Percentiles rank a stretch among this genome's conserved stretches.
Conservation (phyloP, 1,140 invertebrate genomes). For the Heliothis subflexa region DNA sequence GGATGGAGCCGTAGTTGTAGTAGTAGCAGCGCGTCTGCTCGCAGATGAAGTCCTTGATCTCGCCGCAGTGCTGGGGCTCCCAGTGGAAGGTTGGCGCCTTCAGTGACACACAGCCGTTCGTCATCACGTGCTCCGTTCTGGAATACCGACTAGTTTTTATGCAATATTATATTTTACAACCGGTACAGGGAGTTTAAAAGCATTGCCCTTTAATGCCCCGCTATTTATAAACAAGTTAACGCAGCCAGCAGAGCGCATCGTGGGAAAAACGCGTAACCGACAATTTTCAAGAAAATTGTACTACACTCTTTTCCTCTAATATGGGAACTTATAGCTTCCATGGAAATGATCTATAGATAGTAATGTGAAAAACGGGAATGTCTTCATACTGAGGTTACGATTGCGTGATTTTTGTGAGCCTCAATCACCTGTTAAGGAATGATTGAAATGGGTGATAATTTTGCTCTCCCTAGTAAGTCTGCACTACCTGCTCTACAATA, state of each 20-base stretch:
- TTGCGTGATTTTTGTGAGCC: neutral
- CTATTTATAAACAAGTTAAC: slow-evolving; percentile 47
- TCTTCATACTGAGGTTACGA: neutral
- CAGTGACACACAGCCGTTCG: slow-evolving; percentile 91
- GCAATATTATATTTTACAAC: slow-evolving; percentile 58
- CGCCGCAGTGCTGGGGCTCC: slow-evolving; percentile 93
- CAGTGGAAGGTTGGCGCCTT: slow-evolving; percentile 91
- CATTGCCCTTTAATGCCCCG: slow-evolving; percentile 40
- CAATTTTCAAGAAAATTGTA: slow-evolving; percentile 51
- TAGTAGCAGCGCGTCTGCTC: slow-evolving; percentile 96
- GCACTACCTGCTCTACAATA: neutral
- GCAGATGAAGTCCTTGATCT: slow-evolving; percentile 94
- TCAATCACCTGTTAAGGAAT: neutral
- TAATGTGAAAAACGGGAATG: neutral
- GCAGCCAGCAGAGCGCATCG: slow-evolving; percentile 46
- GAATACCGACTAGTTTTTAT: slow-evolving; percentile 83
- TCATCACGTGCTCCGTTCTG: slow-evolving; percentile 86
- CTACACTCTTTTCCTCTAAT: neutral
- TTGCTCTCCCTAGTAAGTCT: too few species aligned
- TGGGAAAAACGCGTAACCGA: slow-evolving; percentile 48
- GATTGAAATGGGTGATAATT: too few species aligned
- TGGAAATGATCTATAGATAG: neutral
- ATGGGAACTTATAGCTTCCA: slow-evolving; percentile 17
- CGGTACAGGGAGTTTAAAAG: slow-evolving; percentile 39
- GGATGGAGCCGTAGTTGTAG: slow-evolving; percentile 96